Evolutionary conservation across 2,113 vertebrate species (phyloP).

Genomic region (Oryzias curvinotus): DNA sequence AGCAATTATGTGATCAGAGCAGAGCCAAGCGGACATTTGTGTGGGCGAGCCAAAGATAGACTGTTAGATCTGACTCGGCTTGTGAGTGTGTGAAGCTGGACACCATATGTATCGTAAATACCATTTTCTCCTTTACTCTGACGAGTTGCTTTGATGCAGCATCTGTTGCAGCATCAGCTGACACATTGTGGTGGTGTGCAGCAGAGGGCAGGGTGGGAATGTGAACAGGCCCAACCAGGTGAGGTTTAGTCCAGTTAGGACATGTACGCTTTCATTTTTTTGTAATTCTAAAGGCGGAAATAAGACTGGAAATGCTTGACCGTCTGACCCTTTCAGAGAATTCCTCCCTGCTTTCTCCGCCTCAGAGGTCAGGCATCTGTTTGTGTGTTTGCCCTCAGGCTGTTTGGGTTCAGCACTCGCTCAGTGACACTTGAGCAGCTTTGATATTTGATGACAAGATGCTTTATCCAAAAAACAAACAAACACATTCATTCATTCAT

Average conservation of each 20-base stretch:
- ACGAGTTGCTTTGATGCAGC: constrained; percentile 51
- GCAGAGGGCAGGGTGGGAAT: background rate
- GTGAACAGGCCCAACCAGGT: constrained; percentile 5
- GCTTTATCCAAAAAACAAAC: too few relatives aligned
- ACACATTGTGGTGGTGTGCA: constrained; percentile 24
- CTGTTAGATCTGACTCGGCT: constrained; percentile 42
- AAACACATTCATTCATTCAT: too few relatives aligned
- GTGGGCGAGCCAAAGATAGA: constrained; percentile 65
- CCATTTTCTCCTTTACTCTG: constrained; percentile 50
- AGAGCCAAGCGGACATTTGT: constrained; percentile 69
- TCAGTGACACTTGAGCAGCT: background rate
- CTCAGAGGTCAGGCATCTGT: background rate
- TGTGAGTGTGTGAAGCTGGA: constrained; percentile 38
- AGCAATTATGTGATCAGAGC: constrained; percentile 72
- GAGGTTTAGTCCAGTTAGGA: background rate
- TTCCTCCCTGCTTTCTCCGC: too few relatives aligned
- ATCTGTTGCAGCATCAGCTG: constrained; percentile 27
- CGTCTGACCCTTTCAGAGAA: background rate
- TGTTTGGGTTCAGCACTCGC: background rate
- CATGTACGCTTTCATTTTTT: background rate
- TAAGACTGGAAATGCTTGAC: background rate
- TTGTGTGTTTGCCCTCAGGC: background rate
- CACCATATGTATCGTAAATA: constrained; percentile 61
- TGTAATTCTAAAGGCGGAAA: background rate
- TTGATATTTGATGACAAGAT: too few relatives aligned